Percentiles rank a stretch among this genome's conserved stretches.
Evolutionary conservation across 2,888 invertebrate genomes (phyloP).

Genomic region (Shargacucullia verbasci): DNA sequence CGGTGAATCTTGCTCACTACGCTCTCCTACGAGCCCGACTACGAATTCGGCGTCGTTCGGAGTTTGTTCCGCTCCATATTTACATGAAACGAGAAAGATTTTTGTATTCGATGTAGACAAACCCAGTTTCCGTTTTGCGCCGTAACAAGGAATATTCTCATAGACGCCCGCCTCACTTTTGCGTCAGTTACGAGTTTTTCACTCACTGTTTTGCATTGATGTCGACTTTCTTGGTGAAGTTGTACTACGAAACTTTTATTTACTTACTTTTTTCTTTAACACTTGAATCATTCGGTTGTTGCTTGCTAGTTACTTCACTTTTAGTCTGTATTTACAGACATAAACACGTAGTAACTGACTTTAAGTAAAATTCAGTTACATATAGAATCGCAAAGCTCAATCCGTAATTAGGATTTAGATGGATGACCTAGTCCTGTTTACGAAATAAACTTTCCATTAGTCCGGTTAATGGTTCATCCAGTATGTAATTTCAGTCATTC

Average conservation of each 20-base stretch:
- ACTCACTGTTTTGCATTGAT: slow-evolving; percentile 43
- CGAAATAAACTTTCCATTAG: too few relatives aligned
- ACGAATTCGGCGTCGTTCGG: slow-evolving; percentile 76
- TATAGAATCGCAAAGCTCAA: too few relatives aligned
- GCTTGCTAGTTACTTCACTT: slow-evolving; percentile 19
- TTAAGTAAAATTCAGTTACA: too few relatives aligned
- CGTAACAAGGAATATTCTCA: slow-evolving; percentile 61
- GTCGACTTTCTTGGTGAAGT: slow-evolving; percentile 30
- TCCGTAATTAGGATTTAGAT: too few relatives aligned
- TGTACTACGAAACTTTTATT: slow-evolving; percentile 19
- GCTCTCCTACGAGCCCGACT: slow-evolving; percentile 66
- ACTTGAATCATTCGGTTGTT: slow-evolving; percentile 9
- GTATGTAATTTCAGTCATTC: too few relatives aligned
- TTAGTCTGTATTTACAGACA: not conserved
- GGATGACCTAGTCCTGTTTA: too few relatives aligned
- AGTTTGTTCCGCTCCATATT: slow-evolving; percentile 82
- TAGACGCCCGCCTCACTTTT: slow-evolving; percentile 39
- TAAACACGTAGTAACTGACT: not conserved
- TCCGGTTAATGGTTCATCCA: too few relatives aligned
- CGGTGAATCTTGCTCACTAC: slow-evolving; percentile 73
- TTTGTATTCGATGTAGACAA: slow-evolving; percentile 75
- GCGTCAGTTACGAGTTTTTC: slow-evolving; percentile 41
- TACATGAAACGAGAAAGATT: slow-evolving; percentile 79
- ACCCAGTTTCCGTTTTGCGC: slow-evolving; percentile 65
- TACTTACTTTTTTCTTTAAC: slow-evolving; percentile 20